Evolutionary conservation across 2,888 invertebrate genomes (phyloP), one percentile per base, ranked within the genome.

Genomic region (Drosophila koepferae): DNA sequence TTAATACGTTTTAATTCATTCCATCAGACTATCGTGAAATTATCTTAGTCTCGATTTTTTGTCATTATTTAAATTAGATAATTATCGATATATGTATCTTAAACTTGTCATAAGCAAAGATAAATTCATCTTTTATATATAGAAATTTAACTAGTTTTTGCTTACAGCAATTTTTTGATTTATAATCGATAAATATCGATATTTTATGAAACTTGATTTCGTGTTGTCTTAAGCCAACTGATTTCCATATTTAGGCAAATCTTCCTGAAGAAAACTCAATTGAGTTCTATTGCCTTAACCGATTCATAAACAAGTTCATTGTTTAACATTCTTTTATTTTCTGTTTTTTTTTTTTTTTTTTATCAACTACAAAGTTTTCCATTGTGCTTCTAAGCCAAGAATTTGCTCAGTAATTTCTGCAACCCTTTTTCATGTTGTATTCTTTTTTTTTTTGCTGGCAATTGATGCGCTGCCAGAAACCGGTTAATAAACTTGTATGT

Each of bases 401-500:
- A 73, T 72, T 53, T 67, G 58, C 63, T 65, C 12, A 46, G 58
- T 18, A 28, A 63, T 76, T 67, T 77, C 77, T 77, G 81, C 77
- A 77, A 76, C 77, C 77, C 77, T 78, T 81, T 81, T 67, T 10
- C 31, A 40, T 44, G 6, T 18, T 63, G 14, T 5, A 41, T 40
- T 41, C 10, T 76, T 5, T 38, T 38, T 23, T 41, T 41, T 31
- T 31, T 77, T 49, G 55, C 56, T 67, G 60, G 54, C 66, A 58
- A 58, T 71, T 71, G 72, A 72, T 56, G 56, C 43, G 56, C 46
- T 63, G 69, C 66, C 54, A 48, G 58, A 67, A 92, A 92, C 91
- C 91, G 92, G 91, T 91, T 92, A 88, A 91, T 85, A 91, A 91
- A 90, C 89, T 86, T 77, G 89, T 86, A 91, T 89, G 89, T 91